phyloP scores from a whole-genome alignment of 1,140 invertebrate species.

The Drosophila burlai region DNA sequence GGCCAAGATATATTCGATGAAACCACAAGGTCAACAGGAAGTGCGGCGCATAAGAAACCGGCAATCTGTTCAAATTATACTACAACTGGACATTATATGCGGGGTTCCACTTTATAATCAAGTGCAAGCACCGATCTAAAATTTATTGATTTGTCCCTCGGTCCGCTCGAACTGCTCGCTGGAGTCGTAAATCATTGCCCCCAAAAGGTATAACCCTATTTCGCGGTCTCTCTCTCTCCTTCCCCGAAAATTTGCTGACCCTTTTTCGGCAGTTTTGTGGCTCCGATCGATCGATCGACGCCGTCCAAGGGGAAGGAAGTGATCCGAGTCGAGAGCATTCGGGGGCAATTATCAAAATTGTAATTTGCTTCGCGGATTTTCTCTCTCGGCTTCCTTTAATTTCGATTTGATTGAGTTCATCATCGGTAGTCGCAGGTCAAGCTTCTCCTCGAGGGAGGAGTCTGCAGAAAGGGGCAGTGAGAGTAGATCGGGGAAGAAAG shows the following conservation, averaged over 20 bases:
- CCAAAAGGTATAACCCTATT: conserved; percentile 52
- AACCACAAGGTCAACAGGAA: conserved; percentile 48
- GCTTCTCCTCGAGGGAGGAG: conserved; percentile 7
- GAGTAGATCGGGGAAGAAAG: neutral
- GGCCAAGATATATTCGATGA: conserved; percentile 9
- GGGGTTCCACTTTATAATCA: conserved; percentile 70
- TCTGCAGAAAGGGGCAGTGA: conserved; percentile 4
- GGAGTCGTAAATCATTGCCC: conserved; percentile 67
- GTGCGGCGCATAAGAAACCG: conserved; percentile 64
- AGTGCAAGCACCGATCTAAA: conserved; percentile 68
- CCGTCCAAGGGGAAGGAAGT: conserved; percentile 37
- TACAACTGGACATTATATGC: conserved; percentile 43
- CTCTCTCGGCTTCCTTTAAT: conserved; percentile 26
- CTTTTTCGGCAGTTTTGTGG: conserved; percentile 29
- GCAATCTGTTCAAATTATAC: conserved; percentile 71
- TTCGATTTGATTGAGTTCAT: conserved; percentile 50
- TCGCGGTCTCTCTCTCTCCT: conserved; percentile 12
- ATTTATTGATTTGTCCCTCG: conserved; percentile 76
- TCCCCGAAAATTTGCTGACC: conserved; percentile 53
- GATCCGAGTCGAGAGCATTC: conserved; percentile 31
- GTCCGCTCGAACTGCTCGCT: neutral
- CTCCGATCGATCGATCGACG: conserved; percentile 23
- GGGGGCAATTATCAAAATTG: conserved; percentile 78
- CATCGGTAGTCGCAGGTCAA: conserved; percentile 60
- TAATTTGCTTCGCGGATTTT: conserved; percentile 64